A percentile compares a stretch with the other conserved stretches of the same genome.
These are phyloP conservation scores for Orbicella faveolata DNA, from an alignment of 64 coral and sea anemone genomes.

Conservation along the genomic window DNA sequence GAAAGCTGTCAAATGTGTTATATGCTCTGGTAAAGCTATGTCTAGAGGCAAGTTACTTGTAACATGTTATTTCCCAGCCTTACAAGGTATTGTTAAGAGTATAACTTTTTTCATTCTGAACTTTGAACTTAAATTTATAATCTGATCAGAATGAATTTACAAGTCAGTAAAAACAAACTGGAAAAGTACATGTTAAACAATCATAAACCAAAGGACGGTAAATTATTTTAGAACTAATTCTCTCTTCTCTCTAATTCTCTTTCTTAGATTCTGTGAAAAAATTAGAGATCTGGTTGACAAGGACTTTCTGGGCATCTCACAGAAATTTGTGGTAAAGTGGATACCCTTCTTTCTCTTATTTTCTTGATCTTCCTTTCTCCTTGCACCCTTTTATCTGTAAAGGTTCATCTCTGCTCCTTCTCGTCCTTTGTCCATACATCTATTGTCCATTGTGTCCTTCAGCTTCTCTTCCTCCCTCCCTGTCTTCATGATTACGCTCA, in stretches of 20 bases:
- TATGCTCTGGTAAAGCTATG: neutral
- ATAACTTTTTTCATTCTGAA: no score
- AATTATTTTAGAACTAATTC: no score
- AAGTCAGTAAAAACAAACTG: no score
- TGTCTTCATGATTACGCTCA: neutral
- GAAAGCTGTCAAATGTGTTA: neutral
- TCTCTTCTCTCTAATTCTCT: no score
- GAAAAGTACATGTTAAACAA: no score
- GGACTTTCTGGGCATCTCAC: slow-evolving; percentile 57
- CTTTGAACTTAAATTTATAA: no score
- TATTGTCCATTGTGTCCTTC: neutral
- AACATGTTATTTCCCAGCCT: no score
- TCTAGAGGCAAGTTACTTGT: neutral
- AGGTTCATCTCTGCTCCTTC: no score
- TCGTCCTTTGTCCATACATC: neutral
- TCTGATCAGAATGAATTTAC: no score
- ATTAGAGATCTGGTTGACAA: slow-evolving; percentile 73
- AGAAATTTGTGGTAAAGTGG: slow-evolving; percentile 66
- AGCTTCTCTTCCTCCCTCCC: neutral
- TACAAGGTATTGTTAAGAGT: no score
- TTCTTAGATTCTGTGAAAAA: slow-evolving; percentile 76
- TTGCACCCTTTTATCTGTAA: neutral
- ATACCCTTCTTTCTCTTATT: neutral
- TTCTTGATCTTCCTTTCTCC: neutral
- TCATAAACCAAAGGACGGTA: no score